Evolutionary conservation across 2,113 vertebrate genomes (phyloP).

Genomic region (Seriola aureovittata): DNA sequence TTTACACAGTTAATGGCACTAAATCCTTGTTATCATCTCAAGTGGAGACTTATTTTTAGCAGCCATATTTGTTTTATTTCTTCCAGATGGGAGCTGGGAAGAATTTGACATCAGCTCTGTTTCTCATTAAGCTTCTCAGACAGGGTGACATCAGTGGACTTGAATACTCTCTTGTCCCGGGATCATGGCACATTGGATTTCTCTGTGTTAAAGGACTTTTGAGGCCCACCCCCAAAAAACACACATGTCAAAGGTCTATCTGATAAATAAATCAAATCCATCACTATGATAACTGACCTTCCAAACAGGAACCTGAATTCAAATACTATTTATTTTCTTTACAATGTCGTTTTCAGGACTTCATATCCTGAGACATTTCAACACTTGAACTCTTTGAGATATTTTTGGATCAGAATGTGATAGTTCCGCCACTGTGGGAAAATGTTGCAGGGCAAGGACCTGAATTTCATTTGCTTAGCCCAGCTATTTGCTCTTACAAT

Average conservation of each 20-base stretch:
- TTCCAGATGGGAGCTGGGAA: conserved; percentile 78
- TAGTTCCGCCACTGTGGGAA: conserved; percentile 72
- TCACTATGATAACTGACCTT: conserved; percentile 5
- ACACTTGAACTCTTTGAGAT: conserved; percentile 31
- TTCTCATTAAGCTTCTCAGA: conserved; percentile 73
- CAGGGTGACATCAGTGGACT: conserved; percentile 74
- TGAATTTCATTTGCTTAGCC: conserved; percentile 62
- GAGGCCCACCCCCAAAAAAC: not conserved
- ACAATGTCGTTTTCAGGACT: conserved; percentile 23
- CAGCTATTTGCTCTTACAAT: conserved; percentile 73
- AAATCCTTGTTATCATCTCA: conserved; percentile 79
- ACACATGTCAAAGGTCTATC: conserved; percentile 54
- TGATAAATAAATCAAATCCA: conserved; percentile 57
- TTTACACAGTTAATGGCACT: conserved; percentile 74
- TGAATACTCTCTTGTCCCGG: conserved; percentile 42
- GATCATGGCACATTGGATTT: conserved; percentile 31
- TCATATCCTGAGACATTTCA: conserved; percentile 41
- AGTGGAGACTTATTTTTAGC: conserved; percentile 80
- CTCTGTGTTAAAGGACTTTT: conserved; percentile 1
- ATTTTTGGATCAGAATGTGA: conserved; percentile 47
- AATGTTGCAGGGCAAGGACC: conserved; percentile 57
- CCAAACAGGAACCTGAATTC: conserved; percentile 26
- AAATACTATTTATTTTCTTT: conserved; percentile 43
- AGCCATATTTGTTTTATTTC: conserved; percentile 76
- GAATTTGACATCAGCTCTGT: conserved; percentile 75